A percentile compares a stretch with the other conserved stretches of the same genome.
phyloP scores from a whole-genome alignment of 92 coral and sea anemone species.

The Paragorgia papillata region DNA sequence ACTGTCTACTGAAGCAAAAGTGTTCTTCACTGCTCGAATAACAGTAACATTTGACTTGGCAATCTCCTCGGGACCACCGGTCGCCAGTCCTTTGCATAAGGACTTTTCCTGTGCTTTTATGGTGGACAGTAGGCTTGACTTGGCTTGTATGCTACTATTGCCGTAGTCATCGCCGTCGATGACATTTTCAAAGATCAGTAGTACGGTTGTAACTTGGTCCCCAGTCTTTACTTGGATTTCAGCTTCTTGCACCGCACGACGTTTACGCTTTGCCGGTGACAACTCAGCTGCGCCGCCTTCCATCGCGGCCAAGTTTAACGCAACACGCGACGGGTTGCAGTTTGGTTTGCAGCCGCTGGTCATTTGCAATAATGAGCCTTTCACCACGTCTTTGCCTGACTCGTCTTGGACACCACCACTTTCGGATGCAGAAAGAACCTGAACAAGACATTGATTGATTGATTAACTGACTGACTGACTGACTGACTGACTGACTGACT shows the following conservation, averaged over 20 bases:
- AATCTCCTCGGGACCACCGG: conserved; percentile 62
- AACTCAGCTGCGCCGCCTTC: conserved; percentile 4
- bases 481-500: background rate
- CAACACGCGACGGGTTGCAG: conserved; percentile 13
- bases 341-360: conserved; percentile 29
- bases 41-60: conserved; percentile 65
- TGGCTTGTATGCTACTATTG: conserved; percentile 48
- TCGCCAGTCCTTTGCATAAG: conserved; percentile 69
- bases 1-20: conserved; percentile 51
- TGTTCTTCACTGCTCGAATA: conserved; percentile 56
- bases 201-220: conserved; percentile 54
- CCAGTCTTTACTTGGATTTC: conserved; percentile 43
- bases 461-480: too few relatives aligned
- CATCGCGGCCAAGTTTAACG: background rate
- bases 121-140: conserved; percentile 49
- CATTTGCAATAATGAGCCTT: conserved; percentile 13
- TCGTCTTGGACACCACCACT: conserved; percentile 24
- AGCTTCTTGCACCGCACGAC: conserved; percentile 42
- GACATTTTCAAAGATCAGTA: conserved; percentile 53
- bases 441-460: background rate
- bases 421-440: conserved; percentile 15
- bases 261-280: conserved; percentile 23
- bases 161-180: conserved; percentile 62
- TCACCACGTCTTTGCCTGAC: conserved; percentile 11
- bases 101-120: conserved; percentile 57